Evolutionary conservation across 2,888 invertebrate genomes (phyloP).

Genomic region (Helleia helle): DNA sequence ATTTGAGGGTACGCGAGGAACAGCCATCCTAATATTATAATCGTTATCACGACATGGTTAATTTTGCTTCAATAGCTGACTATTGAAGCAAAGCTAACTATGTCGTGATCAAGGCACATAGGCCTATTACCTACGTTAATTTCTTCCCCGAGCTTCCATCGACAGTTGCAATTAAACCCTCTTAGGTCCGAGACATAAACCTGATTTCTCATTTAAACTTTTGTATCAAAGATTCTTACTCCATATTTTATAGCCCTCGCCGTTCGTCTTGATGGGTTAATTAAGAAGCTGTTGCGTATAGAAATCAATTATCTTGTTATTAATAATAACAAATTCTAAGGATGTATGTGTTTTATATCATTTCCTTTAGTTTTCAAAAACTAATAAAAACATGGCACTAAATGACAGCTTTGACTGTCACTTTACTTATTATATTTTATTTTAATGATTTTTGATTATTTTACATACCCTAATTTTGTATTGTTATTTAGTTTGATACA

Average conservation of each 20-base stretch:
- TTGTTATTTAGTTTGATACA: too few relatives aligned
- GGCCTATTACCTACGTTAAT: slow-evolving; percentile 24
- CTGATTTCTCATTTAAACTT: slow-evolving; percentile 17
- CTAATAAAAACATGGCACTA: too few relatives aligned
- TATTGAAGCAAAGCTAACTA: background rate
- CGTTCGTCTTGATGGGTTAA: background rate
- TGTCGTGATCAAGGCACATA: slow-evolving; percentile 10
- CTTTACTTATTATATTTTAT: too few relatives aligned
- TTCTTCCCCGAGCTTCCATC: slow-evolving; percentile 22
- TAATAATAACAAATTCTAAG: background rate
- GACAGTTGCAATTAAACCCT: slow-evolving; percentile 24
- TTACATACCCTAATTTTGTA: too few relatives aligned
- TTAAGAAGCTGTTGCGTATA: background rate
- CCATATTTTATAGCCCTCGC: background rate
- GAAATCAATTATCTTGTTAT: slow-evolving; percentile 1
- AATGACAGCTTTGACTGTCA: too few relatives aligned
- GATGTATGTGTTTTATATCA: too few relatives aligned
- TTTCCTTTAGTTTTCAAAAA: too few relatives aligned
- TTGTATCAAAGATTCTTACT: slow-evolving; percentile 11
- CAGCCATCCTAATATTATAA: too few relatives aligned
- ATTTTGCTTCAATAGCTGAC: too few relatives aligned
- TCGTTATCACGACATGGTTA: too few relatives aligned
- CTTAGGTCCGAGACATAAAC: background rate
- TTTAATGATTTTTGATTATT: too few relatives aligned
- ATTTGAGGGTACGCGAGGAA: too few relatives aligned